Percentiles rank a stretch among this genome's conserved stretches.
Evolutionary conservation across 1,140 invertebrate genomes (phyloP).

Genomic region (Ruditapes philippinarum): DNA sequence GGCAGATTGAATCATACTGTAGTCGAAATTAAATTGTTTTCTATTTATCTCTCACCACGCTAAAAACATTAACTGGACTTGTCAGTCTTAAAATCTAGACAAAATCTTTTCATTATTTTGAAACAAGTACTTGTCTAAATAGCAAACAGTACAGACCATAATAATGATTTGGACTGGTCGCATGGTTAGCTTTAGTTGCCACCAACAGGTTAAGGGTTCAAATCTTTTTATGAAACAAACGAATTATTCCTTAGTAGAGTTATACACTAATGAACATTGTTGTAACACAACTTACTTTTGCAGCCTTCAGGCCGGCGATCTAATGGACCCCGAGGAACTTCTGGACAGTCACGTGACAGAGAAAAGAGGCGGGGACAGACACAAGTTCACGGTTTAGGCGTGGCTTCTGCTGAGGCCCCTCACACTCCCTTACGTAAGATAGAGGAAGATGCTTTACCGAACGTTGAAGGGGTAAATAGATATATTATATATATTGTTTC

Average conservation of each 20-base stretch:
- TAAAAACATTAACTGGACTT: too few species aligned
- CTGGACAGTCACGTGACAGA: conserved; percentile 27
- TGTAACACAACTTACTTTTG: neutral
- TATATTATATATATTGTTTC: too few species aligned
- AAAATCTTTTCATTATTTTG: too few species aligned
- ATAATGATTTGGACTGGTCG: too few species aligned
- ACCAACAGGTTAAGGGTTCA: neutral
- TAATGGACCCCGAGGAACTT: conserved; percentile 44
- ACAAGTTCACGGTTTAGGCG: conserved; percentile 68
- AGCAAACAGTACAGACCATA: too few species aligned
- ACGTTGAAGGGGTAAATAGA: conserved; percentile 74
- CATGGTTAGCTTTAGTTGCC: neutral
- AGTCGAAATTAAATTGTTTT: too few species aligned
- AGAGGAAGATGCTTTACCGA: conserved; percentile 70
- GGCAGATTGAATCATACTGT: too few species aligned
- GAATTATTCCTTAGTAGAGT: too few species aligned
- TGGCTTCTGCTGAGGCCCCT: conserved; percentile 12
- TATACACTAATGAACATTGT: too few species aligned
- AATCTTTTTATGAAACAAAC: neutral
- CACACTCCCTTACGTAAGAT: conserved; percentile 69
- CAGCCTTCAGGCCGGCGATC: conserved; percentile 60
- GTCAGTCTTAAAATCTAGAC: too few species aligned
- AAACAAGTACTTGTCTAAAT: too few species aligned
- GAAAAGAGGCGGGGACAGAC: conserved; percentile 60
- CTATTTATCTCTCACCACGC: too few species aligned